Evolutionary conservation across 2,797 vertebrate genomes (phyloP).

Genomic region (Rhinella marina): DNA sequence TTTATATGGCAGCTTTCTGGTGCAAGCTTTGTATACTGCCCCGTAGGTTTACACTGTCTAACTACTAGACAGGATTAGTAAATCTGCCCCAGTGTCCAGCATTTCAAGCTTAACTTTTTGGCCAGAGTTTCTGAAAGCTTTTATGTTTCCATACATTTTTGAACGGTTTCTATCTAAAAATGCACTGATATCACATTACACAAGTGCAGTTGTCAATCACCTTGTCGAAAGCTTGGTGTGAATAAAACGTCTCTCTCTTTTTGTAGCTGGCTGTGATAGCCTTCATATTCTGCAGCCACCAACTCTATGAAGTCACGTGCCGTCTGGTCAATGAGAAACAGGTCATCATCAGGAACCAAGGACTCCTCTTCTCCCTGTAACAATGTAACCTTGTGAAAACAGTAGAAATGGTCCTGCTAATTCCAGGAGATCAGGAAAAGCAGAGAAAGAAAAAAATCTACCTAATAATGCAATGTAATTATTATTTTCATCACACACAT

Average conservation of each 20-base stretch:
- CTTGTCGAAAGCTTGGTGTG: constrained; percentile 81
- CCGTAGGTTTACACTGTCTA: too few relatives aligned
- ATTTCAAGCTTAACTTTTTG: too few relatives aligned
- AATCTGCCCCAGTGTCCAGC: not conserved
- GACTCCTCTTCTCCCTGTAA: constrained; percentile 80
- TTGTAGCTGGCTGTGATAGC: constrained; percentile 72
- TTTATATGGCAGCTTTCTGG: too few relatives aligned
- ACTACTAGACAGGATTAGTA: too few relatives aligned
- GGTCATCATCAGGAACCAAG: constrained; percentile 76
- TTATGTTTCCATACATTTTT: too few relatives aligned
- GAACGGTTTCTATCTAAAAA: too few relatives aligned
- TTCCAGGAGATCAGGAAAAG: too few relatives aligned
- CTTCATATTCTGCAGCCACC: constrained; percentile 80
- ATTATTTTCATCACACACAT: not conserved
- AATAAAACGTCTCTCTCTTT: constrained; percentile 84
- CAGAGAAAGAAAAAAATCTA: not conserved
- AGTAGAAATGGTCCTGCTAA: not conserved
- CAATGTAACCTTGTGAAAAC: not conserved
- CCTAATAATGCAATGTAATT: not conserved
- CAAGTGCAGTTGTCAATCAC: constrained; percentile 69
- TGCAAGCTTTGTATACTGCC: too few relatives aligned
- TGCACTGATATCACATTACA: not conserved
- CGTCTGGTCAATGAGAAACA: constrained; percentile 78
- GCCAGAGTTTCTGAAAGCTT: too few relatives aligned
- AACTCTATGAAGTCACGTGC: constrained; percentile 81